Evolutionary conservation across 2,797 vertebrate species (phyloP), one percentile per base, ranked within the genome.

Genomic region (Cephalopachus bancanus): DNA sequence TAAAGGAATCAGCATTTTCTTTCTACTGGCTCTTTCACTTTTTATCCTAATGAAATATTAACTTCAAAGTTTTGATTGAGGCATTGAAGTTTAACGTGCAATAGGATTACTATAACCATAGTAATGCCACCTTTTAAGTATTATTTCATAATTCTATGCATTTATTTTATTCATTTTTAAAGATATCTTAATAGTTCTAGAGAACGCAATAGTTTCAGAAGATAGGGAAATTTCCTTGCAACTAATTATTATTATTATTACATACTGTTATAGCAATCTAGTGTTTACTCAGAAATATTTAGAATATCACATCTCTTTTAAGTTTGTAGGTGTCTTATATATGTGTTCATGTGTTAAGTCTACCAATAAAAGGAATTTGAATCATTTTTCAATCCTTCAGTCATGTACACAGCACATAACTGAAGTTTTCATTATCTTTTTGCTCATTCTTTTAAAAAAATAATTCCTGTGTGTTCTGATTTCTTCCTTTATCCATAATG

Each of bases 151-250:
- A 60, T 49, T 4, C 86, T 12, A 16, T 89, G 7, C 80, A 37
- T 33, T 89, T 95, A 83, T 79, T 94, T 96, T 94, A 95, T 93
- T 89, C 65, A 65, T 75, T 94, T 91, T 93, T 49, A 81, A 49
- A 87, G 12, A 10, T 95, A 60, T 95, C 76, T 75, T 91, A 91
- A 92, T 72, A 78, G 8, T 28, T 84, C 60, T 67, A 60, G n/a
- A 37, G 22, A 89, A 76, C 91, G 69, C 2, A 79, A 30, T 3
- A 89, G 7, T 28, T 57, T 84, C 5, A 85, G 69, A 94, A 87
- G 44, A 51, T 6, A 20, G 16, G 33, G 16, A 59, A 83, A 22
- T 0, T 72, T 91, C 8, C 19, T 84, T 88, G 14, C 49, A 14
- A 67, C 10, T 79, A 80, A 83, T 90, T 88, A 79, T 80, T 76